Conservation (phyloP, 1,140 invertebrate species). For the Drosophila cardini region DNA sequence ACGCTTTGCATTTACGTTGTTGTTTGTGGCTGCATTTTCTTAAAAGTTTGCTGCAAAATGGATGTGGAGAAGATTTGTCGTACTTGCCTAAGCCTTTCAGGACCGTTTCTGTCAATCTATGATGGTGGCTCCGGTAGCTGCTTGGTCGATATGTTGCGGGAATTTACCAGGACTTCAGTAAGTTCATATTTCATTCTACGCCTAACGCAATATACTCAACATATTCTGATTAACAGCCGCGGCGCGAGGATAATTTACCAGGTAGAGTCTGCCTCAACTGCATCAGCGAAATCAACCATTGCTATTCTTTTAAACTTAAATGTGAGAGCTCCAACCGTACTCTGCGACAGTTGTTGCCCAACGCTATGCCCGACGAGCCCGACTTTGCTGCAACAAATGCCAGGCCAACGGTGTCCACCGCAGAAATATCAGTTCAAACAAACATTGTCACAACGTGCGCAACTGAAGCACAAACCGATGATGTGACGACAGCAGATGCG, state of each 20-base stretch:
- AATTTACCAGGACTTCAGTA: conserved; percentile 74
- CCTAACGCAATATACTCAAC: background rate
- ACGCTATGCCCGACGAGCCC: conserved; percentile 64
- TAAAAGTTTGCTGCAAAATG: conserved; percentile 52
- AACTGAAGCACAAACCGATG: conserved; percentile 52
- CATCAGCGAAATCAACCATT: conserved; percentile 78
- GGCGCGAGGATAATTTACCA: conserved; percentile 67
- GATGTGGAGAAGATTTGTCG: conserved; percentile 82
- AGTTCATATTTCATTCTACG: background rate
- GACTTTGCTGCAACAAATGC: conserved; percentile 10
- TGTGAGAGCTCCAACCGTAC: conserved; percentile 78
- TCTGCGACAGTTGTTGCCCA: conserved; percentile 70
- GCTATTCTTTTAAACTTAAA: conserved; percentile 79
- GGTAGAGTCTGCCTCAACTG: conserved; percentile 73
- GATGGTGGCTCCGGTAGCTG: conserved; percentile 63
- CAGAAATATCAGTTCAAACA: conserved; percentile 53
- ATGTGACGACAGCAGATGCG: conserved; percentile 17
- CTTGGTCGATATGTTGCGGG: conserved; percentile 72
- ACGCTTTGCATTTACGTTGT: conserved; percentile 18
- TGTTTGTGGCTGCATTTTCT: conserved; percentile 40
- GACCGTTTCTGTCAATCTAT: conserved; percentile 75
- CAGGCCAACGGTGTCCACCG: conserved; percentile 30
- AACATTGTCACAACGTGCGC: conserved; percentile 14
- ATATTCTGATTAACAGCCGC: conserved; percentile 46
- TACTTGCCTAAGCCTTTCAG: conserved; percentile 66